Evolutionary conservation across 2,797 vertebrate species (phyloP).

Genomic region (Hyperoplus lanceolatus): DNA sequence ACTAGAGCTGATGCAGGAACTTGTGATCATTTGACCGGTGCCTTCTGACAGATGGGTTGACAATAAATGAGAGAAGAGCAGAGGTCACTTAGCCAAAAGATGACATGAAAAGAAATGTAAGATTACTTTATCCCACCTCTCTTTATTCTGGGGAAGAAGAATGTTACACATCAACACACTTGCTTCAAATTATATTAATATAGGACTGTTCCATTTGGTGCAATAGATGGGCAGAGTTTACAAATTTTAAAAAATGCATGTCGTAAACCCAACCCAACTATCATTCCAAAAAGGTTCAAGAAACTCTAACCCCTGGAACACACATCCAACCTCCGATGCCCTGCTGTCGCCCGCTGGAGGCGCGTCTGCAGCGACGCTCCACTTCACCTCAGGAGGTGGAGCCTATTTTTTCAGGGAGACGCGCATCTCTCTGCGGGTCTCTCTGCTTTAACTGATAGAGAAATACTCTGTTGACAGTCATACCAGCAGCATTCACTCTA

Average conservation of each 20-base stretch:
- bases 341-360: too few relatives aligned
- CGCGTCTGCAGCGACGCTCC: too few relatives aligned
- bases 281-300: neutral
- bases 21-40: neutral
- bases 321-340: too few relatives aligned
- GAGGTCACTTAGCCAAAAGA: neutral
- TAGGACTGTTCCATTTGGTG: neutral
- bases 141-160: neutral
- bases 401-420: too few relatives aligned
- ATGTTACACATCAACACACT: neutral
- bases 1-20: neutral
- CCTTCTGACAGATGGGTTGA: neutral
- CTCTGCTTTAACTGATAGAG: too few relatives aligned
- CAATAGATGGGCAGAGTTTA: neutral
- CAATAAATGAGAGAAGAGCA: neutral
- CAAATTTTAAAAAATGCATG: neutral
- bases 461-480: too few relatives aligned
- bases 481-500: too few relatives aligned
- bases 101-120: conserved; percentile 8
- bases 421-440: too few relatives aligned
- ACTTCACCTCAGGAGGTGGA: too few relatives aligned
- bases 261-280: neutral
- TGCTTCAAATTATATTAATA: neutral
- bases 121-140: neutral
- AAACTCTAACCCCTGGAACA: neutral